Evolutionary conservation across 2,888 invertebrate genomes (phyloP), one percentile per base, ranked within the genome.

Genomic region (Pherbina coryleti): DNA sequence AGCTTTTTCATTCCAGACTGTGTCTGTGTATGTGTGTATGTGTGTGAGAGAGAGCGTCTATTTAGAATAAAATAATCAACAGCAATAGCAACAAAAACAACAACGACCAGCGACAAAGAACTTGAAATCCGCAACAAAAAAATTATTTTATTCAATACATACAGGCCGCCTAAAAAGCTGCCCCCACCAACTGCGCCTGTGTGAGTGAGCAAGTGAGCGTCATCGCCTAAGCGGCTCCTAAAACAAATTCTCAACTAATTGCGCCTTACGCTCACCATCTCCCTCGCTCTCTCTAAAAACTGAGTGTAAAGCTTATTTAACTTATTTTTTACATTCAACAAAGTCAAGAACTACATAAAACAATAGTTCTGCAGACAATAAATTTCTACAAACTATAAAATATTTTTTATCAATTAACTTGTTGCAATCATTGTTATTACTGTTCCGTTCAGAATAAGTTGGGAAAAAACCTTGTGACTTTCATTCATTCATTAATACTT

Each of bases 171-270:
- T 55, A n/a, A 19, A 55, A n/a, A 55, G 19, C 55, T 55, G 19
- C 19, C 19, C 34, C 64, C 34, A 34, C 37, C 11, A 34, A 31
- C 14, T 62, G 62, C 25, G 25, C 31, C 25, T 62, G 62, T 66
- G 64, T 34, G 7, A 17, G 64, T 66, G 34, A 31, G 34, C 31
- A n/a, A 31, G 19, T 14, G 64, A 11, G 64, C 19, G n/a, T 25
- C 14, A 60, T 8, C 64, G 17, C 7, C 64, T 66, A 67, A 66
- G 53, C 64, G 53, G 19, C 67, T 75, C 49, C 64, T 31, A 74
- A 51, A 17, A 69, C 31, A 19, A 19, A 25, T 11, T 19, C 60
- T 9, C 60, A 28, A 19, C 60, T 11, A 57, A 71, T 67, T 19
- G n/a, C n/a, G n/a, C 66, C 22, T 51, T 70, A 44, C 37, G 64